Evolutionary conservation across 2,888 invertebrate species (phyloP), one percentile per base, ranked within the genome.

Genomic region (Lasioglossum figueresi): DNA sequence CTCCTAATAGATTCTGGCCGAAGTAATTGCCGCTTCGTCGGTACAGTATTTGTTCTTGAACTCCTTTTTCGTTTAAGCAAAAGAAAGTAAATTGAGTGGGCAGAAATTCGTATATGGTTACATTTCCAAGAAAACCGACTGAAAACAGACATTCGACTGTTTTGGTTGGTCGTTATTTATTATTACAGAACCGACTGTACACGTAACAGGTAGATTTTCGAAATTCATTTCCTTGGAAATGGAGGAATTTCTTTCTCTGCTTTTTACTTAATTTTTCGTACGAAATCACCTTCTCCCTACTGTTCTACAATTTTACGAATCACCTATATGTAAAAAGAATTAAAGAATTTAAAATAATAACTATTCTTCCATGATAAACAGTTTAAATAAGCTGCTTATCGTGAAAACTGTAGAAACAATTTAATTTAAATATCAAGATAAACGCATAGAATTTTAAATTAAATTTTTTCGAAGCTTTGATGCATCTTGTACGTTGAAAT

Each of bases 1-100:
- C 45, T 34, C 4, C 31, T n/a, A 31, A 70, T 82, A 74, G 68
- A 14, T 79, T 23, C 66, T 66, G 31, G n/a, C 23, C 70, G 5
- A 40, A 70, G n/a, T 40, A 40, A 70, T 70, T 40, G 6, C 40
- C 70, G 40, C n/a, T n/a, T 70, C 40, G 70, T 70, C n/a, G 40
- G 14, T 40, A 40, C n/a, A 40, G n/a, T 70, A 14, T 70, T 70
- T 70, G 40, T 40, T n/a, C 70, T 40, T 0, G 40, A 40, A 12
- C 23, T 70, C n/a, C n/a, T 70, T 14, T 40, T n/a, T n/a, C 12
- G 6, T 70, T n/a, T 2, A 8, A 2, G 16, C 31, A 19, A 63
- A 63, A 63, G 63, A 63, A 63, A 63, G 63, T 63, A 6, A 3
- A 27, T 63, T 63, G 31, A 8, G 19, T 19, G 31, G 3, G 31